These are phyloP conservation scores for Hartigia nigra DNA, from an alignment of 2,888 invertebrate species.

Conservation along the genomic window DNA sequence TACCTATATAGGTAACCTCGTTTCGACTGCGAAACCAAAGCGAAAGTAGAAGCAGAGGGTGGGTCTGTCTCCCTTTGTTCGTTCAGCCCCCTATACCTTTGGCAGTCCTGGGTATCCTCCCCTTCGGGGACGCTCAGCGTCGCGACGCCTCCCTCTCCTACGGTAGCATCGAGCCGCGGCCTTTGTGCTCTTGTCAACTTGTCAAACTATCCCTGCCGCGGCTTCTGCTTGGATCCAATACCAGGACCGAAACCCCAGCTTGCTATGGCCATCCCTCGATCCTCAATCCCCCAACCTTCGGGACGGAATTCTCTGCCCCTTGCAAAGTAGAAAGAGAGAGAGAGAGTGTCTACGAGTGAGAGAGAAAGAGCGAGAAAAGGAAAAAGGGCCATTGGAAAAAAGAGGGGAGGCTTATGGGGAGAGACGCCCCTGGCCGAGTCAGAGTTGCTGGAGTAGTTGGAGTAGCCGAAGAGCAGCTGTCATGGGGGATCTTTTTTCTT, in stretches of 20 bases:
- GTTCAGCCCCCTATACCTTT: conserved; percentile 44
- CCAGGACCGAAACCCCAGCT: conserved; percentile 40
- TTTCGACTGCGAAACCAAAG: conserved; percentile 15
- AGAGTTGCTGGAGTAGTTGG: neutral
- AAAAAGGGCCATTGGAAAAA: neutral
- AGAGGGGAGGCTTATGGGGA: neutral
- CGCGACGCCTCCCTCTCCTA: conserved; percentile 68
- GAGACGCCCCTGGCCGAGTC: conserved; percentile 5
- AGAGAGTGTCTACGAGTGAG: neutral
- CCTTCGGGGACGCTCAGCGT: conserved; percentile 66
- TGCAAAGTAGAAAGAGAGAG: neutral
- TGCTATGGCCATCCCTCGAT: conserved; percentile 14
- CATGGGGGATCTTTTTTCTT: neutral
- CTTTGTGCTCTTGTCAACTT: conserved; percentile 66
- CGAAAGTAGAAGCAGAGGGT: conserved; percentile 1
- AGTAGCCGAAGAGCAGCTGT: neutral
- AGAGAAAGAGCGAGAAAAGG: neutral
- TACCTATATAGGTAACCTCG: conserved; percentile 20
- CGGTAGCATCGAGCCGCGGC: conserved; percentile 63
- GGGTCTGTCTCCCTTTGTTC: conserved; percentile 51
- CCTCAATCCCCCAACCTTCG: neutral
- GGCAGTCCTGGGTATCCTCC: conserved; percentile 1
- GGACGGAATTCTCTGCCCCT: neutral
- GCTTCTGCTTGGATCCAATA: conserved; percentile 51
- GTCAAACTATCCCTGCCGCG: conserved; percentile 64